Evolutionary conservation across 2,888 invertebrate genomes (phyloP), one percentile per base, ranked within the genome.

Genomic region (Synergus umbraculus): DNA sequence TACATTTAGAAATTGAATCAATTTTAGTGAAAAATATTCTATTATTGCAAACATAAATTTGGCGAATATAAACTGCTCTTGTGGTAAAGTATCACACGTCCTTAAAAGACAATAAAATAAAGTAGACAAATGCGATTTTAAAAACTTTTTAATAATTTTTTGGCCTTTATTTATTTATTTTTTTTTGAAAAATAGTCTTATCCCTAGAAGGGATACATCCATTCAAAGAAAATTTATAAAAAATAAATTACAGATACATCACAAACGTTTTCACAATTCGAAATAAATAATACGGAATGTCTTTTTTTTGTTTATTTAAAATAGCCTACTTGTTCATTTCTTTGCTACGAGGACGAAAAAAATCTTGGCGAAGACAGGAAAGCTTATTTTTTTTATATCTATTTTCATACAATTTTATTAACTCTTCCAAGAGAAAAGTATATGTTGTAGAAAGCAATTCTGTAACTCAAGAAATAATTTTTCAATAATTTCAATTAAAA

Each of bases 241-340:
- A 73, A 73, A 73, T 73, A 73, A 73, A 73, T 54, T 73, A 73
- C 37, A 49, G 73, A 37, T 73, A 73, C 73, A 73, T 73, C 54
- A 73, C 69, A 69, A 69, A 69, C 73, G 54, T 73, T 73, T 37
- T 49, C 73, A 73, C 73, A 73, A 69, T n/a, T 46, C 12, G n/a
- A 73, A 73, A 73, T 73, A 73, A 73, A 73, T 46, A 69, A 49
- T 66, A 29, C 15, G 73, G 73, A 73, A 73, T 73, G 73, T 54
- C 13, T 54, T 54, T 54, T 54, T 54, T 69, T 66, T 46, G 15
- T 22, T 49, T 46, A 15, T 54, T 15, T 10, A 73, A 73, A 29
- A 54, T 29, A 22, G 29, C 49, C 29, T n/a, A n/a, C n/a, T 15
- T n/a, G 29, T 15, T 37, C 29, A 73, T n/a, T 73, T 41, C 37